phyloP scores from a whole-genome alignment of 1,140 invertebrate genomes.

The Aplysia californica region DNA sequence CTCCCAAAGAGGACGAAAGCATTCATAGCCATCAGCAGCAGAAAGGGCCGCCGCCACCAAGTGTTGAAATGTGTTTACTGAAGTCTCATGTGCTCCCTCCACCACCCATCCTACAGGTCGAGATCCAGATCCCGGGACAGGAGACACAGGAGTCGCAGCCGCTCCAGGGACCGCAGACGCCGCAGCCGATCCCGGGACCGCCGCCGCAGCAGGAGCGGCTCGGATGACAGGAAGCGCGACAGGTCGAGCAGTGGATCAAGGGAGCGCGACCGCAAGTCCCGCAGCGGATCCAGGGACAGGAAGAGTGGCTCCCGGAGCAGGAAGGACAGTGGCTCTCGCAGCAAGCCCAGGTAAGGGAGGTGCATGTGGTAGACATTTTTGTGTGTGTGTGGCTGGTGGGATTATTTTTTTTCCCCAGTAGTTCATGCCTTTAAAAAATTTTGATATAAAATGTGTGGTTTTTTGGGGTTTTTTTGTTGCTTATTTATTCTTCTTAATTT shows the following conservation, averaged over 20 bases:
- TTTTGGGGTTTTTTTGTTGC: too few species aligned
- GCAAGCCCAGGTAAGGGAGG: conserved; percentile 7
- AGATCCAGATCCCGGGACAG: conserved; percentile 40
- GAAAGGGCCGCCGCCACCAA: too few species aligned
- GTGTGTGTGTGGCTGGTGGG: too few species aligned
- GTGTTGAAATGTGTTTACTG: too few species aligned
- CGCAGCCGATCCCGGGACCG: conserved; percentile 35
- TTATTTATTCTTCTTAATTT: too few species aligned
- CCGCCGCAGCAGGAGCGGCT: conserved; percentile 32
- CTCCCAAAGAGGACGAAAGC: too few species aligned
- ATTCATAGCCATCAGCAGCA: too few species aligned
- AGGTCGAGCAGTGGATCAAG: conserved; percentile 20
- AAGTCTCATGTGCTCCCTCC: too few species aligned
- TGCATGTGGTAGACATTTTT: too few species aligned
- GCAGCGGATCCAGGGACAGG: conserved; percentile 13
- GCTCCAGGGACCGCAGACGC: conserved; percentile 36
- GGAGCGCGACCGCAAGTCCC: conserved; percentile 21
- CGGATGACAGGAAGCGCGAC: conserved; percentile 22
- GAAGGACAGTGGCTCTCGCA: conserved; percentile 17
- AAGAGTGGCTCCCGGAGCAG: conserved; percentile 9
- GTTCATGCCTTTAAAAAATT: too few species aligned
- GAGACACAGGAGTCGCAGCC: conserved; percentile 32
- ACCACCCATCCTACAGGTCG: background rate
- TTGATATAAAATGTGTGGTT: too few species aligned
- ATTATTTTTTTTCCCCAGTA: too few species aligned